Base-by-base conservation (phyloP, 2,797 vertebrate genomes). In the Rhadinocentrus ornatus region DNA sequence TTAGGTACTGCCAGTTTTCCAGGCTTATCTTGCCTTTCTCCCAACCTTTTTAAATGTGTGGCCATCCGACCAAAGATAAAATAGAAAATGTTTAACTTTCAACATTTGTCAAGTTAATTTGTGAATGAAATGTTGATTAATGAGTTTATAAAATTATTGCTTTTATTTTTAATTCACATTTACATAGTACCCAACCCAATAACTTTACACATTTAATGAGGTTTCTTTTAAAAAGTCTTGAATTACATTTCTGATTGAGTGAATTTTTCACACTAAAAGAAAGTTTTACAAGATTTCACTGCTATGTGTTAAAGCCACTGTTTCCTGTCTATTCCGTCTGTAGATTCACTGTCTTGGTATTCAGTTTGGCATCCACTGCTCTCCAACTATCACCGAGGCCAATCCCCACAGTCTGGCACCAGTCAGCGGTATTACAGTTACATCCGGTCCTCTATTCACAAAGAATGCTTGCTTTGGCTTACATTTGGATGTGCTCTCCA, bases 301-400 rank as follows among this genome's bases (percentile, higher is more conserved):
- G 35, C 66, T 79, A 24, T 85, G 68, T 86, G 81, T 73, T 67
- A 57, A 82, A 74, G 53, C 75, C 79, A 82, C 81, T 76, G 73
- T 82, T 77, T 82, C 85, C 77, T 55, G 70, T 58, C 83, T 71
- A 66, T 31, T 16, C 48, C 10, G 24, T 74, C 78, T 75, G 66
- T 78, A 77, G 79, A 85, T 77, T 83, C 86, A 78, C 80, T 75
- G 81, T 84, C 83, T 86, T 80, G 86, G 87, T 87, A 88, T 89
- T 88, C 75, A 64, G 75, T 75, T 75, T 87, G 86, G 88, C 83
- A 82, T 86, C 67, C 80, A 54, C 73, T 37, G 69, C 73, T 31
- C 68, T 69, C 61, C 64, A 50, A 71, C 82, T 77, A 57, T 85
- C 82, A 82, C 81, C 63, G 9, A 67, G 70, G 67, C 78, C 83